Conservation (phyloP, 2,797 vertebrate genomes). For the Sternarchorhynchus goeldii region DNA sequence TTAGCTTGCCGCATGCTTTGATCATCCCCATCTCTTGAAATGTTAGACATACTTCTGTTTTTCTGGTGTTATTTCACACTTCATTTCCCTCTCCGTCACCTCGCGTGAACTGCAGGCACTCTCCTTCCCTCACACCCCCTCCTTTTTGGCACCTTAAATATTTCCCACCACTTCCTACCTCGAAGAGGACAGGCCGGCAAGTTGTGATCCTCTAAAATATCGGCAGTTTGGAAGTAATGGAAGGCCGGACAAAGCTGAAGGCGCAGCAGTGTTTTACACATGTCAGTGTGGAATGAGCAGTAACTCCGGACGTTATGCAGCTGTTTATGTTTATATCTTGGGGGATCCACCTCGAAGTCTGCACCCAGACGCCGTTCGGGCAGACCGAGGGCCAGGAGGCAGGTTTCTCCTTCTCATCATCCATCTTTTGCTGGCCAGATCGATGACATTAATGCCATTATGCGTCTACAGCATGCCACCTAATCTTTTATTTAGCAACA, state of each 20-base stretch:
- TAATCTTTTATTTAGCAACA: slow-evolving; percentile 61
- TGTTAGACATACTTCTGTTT: slow-evolving; percentile 41
- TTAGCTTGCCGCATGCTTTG: slow-evolving; percentile 51
- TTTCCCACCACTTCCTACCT: neutral
- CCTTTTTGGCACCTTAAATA: neutral
- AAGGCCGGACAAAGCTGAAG: neutral
- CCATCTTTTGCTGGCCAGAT: slow-evolving; percentile 56
- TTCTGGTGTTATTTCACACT: slow-evolving; percentile 37
- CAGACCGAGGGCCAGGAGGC: slow-evolving; percentile 10
- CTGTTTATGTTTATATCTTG: neutral
- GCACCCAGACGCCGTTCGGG: neutral
- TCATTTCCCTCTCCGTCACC: neutral
- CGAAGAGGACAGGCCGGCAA: neutral
- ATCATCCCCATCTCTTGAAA: slow-evolving; percentile 54
- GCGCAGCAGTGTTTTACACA: too few species aligned
- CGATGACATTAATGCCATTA: slow-evolving; percentile 59
- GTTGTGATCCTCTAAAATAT: neutral
- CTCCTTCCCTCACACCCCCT: too few species aligned
- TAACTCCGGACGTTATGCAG: neutral
- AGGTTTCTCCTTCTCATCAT: slow-evolving; percentile 22
- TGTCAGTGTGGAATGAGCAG: neutral
- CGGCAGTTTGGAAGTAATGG: neutral
- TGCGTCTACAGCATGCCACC: slow-evolving; percentile 49
- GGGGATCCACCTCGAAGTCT: slow-evolving; percentile 1
- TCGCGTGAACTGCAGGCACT: neutral